Evolutionary conservation across 2,797 vertebrate species (phyloP).

Genomic region (Zalophus californianus): DNA sequence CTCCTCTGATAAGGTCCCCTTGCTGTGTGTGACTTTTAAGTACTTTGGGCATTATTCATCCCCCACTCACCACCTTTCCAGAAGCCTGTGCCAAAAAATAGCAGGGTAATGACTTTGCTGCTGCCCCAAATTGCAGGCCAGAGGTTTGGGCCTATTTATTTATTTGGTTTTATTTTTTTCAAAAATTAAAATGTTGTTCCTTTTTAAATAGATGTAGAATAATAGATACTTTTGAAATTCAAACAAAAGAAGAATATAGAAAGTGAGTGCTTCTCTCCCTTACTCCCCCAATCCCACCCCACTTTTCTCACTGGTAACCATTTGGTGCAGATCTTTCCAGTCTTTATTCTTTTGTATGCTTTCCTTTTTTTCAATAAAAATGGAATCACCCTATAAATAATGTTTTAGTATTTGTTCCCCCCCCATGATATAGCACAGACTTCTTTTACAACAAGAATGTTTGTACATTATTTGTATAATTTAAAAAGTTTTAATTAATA

Average conservation of each 20-base stretch:
- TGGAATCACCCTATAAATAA: not conserved
- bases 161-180: not conserved
- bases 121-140: not conserved
- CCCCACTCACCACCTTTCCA: not conserved
- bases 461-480: conserved; percentile 49
- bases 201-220: conserved; percentile 37
- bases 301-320: not conserved
- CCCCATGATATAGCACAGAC: not conserved
- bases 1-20: not conserved
- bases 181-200: conserved; percentile 12
- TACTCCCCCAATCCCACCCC: not conserved
- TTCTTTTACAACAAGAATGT: conserved; percentile 42
- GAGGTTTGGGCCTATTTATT: conserved; percentile 24
- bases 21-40: conserved; percentile 39
- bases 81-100: conserved; percentile 30
- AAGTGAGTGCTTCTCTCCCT: not conserved
- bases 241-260: conserved; percentile 50
- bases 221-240: conserved; percentile 40
- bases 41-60: conserved; percentile 13
- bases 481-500: conserved; percentile 42
- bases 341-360: conserved; percentile 38
- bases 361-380: conserved; percentile 56
- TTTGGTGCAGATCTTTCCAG: not conserved
- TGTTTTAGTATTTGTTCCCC: conserved; percentile 17
- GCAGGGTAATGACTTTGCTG: conserved; percentile 1